Evolutionary conservation across 2,797 vertebrate species (phyloP), one percentile per base, ranked within the genome.

Genomic region (Sebastes vulpes): DNA sequence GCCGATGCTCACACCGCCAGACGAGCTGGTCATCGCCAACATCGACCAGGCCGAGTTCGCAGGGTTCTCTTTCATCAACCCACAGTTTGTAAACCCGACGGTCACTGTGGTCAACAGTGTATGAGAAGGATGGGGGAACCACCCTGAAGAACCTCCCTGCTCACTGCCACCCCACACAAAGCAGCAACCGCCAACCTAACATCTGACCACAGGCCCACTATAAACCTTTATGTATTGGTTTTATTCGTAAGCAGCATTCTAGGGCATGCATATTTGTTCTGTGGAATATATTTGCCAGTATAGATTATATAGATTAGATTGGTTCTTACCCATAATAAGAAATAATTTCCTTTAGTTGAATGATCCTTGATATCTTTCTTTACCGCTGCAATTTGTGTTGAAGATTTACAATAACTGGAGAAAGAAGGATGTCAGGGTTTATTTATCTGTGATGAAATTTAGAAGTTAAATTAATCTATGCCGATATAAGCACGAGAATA

Each of bases 11-110:
- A 99, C 98, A 0, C 98, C 98, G 0, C 97, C 98, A 0, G 98
- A 99, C 29, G 97, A 99, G 95, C 95, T 98, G 94, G 98, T 99
- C 82, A 98, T 99, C 26, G 95, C 98, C 65, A 99, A 99, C 95
- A 97, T 99, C 72, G 98, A 99, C 95, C 98, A 99, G 93, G 95
- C 96, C 0, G 98, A 99, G 90, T 99, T 99, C 16, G 96, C 97
- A 75, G 98, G 98, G 5, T 99, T 99, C 96, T 98, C 98, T 1
- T 99, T 97, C 31, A 93, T 99, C 95, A 99, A 99, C 92, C 95
- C 95, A 6, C 97, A 98, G 94, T 99, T 98, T 4, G 0, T 97
- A 29, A 95, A 98, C 81, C 96, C 97, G 9, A 84, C 93, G 1
- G 12, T 96, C 29, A 78, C 85, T 90, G 32, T 35, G 32, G 32